These are phyloP conservation scores for Augochlora pura DNA, from an alignment of 1,140 invertebrate genomes.

Conservation along the genomic window DNA sequence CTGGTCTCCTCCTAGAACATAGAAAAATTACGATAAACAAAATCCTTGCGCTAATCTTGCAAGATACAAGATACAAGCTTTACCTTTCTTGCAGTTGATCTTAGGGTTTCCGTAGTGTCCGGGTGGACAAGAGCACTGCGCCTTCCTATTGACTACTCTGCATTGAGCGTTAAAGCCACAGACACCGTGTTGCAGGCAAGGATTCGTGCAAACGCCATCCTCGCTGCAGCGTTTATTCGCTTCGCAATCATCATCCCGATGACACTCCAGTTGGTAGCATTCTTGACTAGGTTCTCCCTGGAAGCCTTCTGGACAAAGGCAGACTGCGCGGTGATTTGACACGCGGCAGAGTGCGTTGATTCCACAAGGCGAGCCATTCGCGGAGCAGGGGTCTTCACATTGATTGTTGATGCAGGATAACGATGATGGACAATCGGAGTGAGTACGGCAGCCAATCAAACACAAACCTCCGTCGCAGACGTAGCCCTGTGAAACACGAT, in stretches of 20 bases:
- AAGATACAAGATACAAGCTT: not conserved
- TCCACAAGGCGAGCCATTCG: slow-evolving; percentile 84
- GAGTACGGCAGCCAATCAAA: slow-evolving; percentile 87
- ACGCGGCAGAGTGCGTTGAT: slow-evolving; percentile 88
- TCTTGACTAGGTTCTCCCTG: slow-evolving; percentile 88
- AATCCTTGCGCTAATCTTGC: not conserved
- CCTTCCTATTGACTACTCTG: slow-evolving; percentile 86
- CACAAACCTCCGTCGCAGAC: slow-evolving; percentile 85
- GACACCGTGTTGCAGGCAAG: slow-evolving; percentile 87
- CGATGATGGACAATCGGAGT: slow-evolving; percentile 89
- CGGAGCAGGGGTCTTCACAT: slow-evolving; percentile 88
- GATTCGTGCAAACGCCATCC: slow-evolving; percentile 89
- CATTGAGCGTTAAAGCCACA: slow-evolving; percentile 94
- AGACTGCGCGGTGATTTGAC: slow-evolving; percentile 89
- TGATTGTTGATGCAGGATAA: slow-evolving; percentile 88
- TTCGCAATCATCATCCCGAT: slow-evolving; percentile 88
- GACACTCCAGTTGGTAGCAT: slow-evolving; percentile 89
- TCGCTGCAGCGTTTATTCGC: slow-evolving; percentile 87
- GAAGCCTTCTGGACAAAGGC: slow-evolving; percentile 91
- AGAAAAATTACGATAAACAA: not conserved
- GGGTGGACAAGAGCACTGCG: slow-evolving; percentile 91
- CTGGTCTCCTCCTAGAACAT: slow-evolving; percentile 81
- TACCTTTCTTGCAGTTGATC: slow-evolving; percentile 87
- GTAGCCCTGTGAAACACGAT: slow-evolving; percentile 77
- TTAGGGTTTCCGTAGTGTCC: slow-evolving; percentile 91